Percentiles rank a stretch among this genome's conserved stretches.
Conservation (phyloP, 2,113 vertebrate species). For the Campylorhamphus procurvoides region DNA sequence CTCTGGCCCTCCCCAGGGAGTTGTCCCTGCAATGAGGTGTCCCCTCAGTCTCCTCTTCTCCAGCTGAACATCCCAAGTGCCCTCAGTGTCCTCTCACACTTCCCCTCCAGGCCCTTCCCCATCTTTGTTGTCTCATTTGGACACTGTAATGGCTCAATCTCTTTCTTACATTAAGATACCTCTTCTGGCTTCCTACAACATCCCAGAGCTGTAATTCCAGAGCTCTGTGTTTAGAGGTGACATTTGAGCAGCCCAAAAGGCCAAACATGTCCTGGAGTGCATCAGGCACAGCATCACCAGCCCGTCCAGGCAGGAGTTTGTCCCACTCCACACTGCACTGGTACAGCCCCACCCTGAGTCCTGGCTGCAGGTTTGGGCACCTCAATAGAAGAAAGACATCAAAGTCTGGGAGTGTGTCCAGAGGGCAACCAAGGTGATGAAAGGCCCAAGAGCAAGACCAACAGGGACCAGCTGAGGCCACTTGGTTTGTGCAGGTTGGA, state of each 20-base stretch:
- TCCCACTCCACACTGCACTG: not conserved
- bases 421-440: not conserved
- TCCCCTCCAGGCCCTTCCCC: not conserved
- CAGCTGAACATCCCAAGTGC: not conserved
- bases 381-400: not conserved
- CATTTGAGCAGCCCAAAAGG: too few species aligned
- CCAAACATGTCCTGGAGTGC: not conserved
- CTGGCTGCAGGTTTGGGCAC: not conserved
- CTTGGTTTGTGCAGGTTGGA: not conserved
- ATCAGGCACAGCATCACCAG: too few species aligned
- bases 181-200: too few species aligned
- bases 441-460: not conserved
- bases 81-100: not conserved
- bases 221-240: too few species aligned
- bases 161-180: too few species aligned
- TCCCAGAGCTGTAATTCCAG: too few species aligned
- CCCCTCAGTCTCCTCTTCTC: not conserved
- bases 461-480: rapidly evolving
- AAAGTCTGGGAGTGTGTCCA: not conserved
- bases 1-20: not conserved
- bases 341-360: rapidly evolving
- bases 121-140: not conserved
- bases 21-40: not conserved
- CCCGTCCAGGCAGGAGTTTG: not conserved
- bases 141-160: too few species aligned